Evolutionary conservation across 2,797 vertebrate genomes (phyloP), one percentile per base, ranked within the genome.

Genomic region (Danio aesculapii): DNA sequence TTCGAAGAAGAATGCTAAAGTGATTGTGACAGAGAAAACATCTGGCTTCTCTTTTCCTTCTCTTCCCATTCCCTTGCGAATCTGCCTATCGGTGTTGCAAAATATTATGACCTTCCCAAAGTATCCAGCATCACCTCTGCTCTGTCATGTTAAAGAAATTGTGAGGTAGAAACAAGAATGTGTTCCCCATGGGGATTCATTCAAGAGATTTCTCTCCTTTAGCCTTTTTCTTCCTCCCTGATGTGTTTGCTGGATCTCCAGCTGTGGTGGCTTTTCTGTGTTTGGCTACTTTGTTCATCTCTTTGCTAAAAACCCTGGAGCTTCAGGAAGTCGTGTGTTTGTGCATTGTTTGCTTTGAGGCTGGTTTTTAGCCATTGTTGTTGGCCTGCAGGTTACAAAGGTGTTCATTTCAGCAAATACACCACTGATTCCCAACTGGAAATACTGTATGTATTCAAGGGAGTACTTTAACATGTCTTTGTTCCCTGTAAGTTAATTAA

Each of bases 11-110:
- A 57, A 63, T 74, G 57, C 62, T 64, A 81, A 74, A 81, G 72
- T 59, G 43, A 58, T 81, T 80, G 59, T 87, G 53, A 83, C 83
- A 67, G 63, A 71, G 82, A 81, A 87, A 86, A 88, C 86, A 88
- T 87, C 84, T 89, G 82, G 83, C 70, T 82, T 79, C 49, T 72
- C 78, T 81, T 85, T 81, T 39, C 21, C 4, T 61, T 57, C 19
- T 53, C 59, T 68, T 67, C 69, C 55, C 39, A 71, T 63, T 79
- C 87, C 90, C 92, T 86, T 89, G 88, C 85, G 90, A 88, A 89
- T 93, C 88, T 72, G 50, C 55, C 30, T 63, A 58, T 79, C 72
- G 61, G 67, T 77, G n/a, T 67, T 84, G 78, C 61, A 84, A 77
- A 74, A 63, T 70, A 75, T 70, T 50, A 71, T 5, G 21, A 68